These are phyloP conservation scores for Pipra filicauda DNA, from an alignment of 2,113 vertebrate genomes.

Conservation along the genomic window DNA sequence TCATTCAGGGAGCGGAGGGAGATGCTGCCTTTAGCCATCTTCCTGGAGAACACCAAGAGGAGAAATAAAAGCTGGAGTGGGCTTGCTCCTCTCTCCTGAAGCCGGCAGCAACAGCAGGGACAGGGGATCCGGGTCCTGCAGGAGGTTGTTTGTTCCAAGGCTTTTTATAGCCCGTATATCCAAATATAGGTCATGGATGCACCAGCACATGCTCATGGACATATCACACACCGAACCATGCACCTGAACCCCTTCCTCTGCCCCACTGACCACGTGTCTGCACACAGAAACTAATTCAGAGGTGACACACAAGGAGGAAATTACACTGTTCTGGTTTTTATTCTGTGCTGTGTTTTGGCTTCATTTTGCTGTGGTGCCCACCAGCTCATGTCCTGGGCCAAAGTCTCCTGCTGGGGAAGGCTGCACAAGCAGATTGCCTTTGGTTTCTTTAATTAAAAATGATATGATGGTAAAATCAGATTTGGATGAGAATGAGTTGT, in stretches of 20 bases:
- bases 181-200: constrained; percentile 71
- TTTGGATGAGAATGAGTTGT: background rate
- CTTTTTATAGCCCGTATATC: constrained; percentile 77
- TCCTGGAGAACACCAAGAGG: background rate
- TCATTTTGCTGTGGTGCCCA: background rate
- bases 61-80: background rate
- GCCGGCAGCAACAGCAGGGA: background rate
- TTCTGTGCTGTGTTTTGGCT: background rate
- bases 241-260: background rate
- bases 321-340: too few species aligned
- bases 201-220: constrained; percentile 5
- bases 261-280: background rate
- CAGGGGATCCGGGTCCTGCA: background rate
- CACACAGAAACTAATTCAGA: background rate
- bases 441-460: background rate
- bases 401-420: background rate
- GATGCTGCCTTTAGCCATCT: constrained; percentile 67
- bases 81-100: background rate
- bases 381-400: background rate
- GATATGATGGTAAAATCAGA: background rate
- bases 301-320: background rate
- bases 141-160: constrained; percentile 54
- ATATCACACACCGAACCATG: background rate
- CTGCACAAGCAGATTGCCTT: background rate
- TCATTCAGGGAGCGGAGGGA: constrained; percentile 71